phyloP scores from a whole-genome alignment of 2,888 invertebrate species.

The Tinea trinotella region DNA sequence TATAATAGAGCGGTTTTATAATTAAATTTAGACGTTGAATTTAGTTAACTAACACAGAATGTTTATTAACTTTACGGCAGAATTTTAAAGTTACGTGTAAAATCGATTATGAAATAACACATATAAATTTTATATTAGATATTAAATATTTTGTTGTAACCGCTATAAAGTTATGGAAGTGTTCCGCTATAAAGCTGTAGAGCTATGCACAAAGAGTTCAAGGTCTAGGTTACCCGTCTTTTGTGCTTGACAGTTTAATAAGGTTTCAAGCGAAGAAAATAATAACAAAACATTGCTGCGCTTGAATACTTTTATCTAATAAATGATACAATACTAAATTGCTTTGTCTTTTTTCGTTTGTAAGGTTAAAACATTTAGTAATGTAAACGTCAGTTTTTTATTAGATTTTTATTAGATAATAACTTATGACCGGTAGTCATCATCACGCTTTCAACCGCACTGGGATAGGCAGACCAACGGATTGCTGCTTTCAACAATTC shows the following conservation, averaged over 20 bases:
- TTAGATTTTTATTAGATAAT: too few species aligned
- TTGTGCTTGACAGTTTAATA: background rate
- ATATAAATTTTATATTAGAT: too few species aligned
- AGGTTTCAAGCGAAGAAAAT: background rate
- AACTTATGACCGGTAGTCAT: too few species aligned
- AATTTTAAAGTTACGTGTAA: background rate
- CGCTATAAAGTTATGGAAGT: background rate
- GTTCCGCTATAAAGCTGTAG: background rate
- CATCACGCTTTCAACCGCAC: too few species aligned
- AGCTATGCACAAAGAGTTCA: background rate
- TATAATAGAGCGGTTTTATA: slow-evolving; percentile 1
- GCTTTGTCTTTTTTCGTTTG: background rate
- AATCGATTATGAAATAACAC: too few species aligned
- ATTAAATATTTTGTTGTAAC: too few species aligned
- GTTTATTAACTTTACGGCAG: background rate
- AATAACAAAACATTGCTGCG: background rate
- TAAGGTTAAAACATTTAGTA: too few species aligned
- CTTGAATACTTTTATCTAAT: too few species aligned
- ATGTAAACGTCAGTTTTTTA: too few species aligned
- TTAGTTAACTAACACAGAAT: background rate
- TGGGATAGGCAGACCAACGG: too few species aligned
- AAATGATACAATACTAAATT: background rate
- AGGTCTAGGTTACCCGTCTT: background rate
- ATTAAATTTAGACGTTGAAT: slow-evolving; percentile 1
- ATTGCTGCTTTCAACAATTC: too few species aligned